A percentile compares a stretch with the other conserved stretches of the same genome.
Evolutionary conservation across 2,888 invertebrate genomes (phyloP).

Genomic region (Mesochorus sp.): DNA sequence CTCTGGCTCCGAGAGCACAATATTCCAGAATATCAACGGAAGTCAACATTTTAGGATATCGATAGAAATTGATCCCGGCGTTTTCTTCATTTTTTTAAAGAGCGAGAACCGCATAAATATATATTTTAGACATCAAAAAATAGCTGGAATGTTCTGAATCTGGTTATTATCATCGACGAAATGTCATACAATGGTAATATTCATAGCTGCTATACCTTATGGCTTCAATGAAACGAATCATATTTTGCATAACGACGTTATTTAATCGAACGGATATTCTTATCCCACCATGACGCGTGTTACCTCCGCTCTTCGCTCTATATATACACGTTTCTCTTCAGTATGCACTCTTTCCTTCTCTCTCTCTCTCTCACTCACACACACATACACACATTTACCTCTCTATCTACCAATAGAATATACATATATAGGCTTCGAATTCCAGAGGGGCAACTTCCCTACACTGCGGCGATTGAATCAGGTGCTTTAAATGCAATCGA

Average conservation of each 20-base stretch:
- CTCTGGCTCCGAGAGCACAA: no score
- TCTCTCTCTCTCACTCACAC: neutral
- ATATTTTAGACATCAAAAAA: neutral
- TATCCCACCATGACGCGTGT: slow-evolving; percentile 27
- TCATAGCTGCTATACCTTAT: neutral
- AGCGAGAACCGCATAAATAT: no score
- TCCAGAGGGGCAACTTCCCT: slow-evolving; percentile 10
- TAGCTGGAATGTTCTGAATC: neutral
- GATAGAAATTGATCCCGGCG: no score
- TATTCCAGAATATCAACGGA: no score
- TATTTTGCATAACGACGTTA: slow-evolving; percentile 51
- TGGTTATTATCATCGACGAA: neutral
- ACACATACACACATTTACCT: neutral
- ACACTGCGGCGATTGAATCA: slow-evolving; percentile 66
- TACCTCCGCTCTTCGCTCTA: neutral
- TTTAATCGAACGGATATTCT: slow-evolving; percentile 58
- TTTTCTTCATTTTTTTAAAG: no score
- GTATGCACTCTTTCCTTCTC: neutral
- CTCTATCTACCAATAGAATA: no score
- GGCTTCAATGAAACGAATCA: slow-evolving; percentile 12
- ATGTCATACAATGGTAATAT: neutral
- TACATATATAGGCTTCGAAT: neutral
- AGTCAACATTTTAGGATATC: no score
- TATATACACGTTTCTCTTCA: neutral
- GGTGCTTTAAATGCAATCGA: slow-evolving; percentile 75